These are phyloP conservation scores for Zelleria hepariella DNA, from an alignment of 2,888 invertebrate species.

Conservation along the genomic window DNA sequence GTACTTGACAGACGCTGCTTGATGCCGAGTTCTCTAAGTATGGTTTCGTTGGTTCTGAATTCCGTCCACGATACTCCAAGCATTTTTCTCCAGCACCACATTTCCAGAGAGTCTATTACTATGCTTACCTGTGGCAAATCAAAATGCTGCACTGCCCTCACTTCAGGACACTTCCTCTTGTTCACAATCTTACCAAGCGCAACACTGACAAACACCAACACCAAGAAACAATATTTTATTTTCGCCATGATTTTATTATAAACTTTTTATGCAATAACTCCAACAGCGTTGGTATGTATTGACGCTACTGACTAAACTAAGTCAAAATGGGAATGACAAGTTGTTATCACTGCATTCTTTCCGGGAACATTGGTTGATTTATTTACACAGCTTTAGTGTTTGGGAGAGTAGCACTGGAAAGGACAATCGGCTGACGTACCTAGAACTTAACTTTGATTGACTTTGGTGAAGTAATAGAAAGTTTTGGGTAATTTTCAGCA, in stretches of 20 bases:
- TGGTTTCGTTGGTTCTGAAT: too few species aligned
- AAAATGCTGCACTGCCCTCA: constrained; percentile 84
- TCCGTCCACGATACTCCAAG: too few species aligned
- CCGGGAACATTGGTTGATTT: constrained; percentile 32
- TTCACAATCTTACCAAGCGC: constrained; percentile 56
- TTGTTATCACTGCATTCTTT: constrained; percentile 56
- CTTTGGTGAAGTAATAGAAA: too few species aligned
- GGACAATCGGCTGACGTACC: too few species aligned
- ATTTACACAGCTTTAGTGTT: neutral
- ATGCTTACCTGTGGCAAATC: constrained; percentile 80
- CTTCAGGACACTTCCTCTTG: constrained; percentile 82
- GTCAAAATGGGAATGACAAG: constrained; percentile 32
- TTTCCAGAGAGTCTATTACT: too few species aligned
- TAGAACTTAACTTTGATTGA: too few species aligned
- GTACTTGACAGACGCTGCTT: neutral
- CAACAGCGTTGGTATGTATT: constrained; percentile 40
- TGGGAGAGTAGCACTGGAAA: neutral
- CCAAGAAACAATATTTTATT: constrained; percentile 18
- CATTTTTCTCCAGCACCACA: too few species aligned
- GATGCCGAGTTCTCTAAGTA: too few species aligned
- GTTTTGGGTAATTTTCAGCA: too few species aligned
- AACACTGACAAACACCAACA: constrained; percentile 24
- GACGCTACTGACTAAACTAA: constrained; percentile 41
- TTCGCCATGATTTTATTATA: constrained; percentile 21
- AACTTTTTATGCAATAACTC: constrained; percentile 8